Base-by-base conservation (phyloP, 2,888 invertebrate genomes). In the Antheraea assamensis region DNA sequence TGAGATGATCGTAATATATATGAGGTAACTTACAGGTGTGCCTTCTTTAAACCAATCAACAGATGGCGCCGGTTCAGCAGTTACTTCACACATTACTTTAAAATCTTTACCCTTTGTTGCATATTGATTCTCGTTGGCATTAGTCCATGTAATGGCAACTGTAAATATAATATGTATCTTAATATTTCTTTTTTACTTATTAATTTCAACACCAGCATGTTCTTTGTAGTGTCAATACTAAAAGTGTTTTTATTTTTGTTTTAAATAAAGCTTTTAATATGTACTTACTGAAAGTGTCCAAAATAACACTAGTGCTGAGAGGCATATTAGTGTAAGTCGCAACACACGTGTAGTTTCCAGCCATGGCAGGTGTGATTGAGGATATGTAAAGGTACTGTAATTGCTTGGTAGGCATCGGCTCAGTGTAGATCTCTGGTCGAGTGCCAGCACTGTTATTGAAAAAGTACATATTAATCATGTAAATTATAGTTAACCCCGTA, bases 101-200 rank as follows among this genome's bases (percentile, higher is more conserved):
- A 96, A 97, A 83, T 97, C 96, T 78, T 95, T 95, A 47, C 97
- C 97, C 74, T 97, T 95, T 35, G 97, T 97, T 1, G 98, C 97
- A 84, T 96, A 97, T 88, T 98, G 98, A 84, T 97, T 96, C 84
- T 95, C 95, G 58, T 98, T 98, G 0, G 98, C 98, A 88, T 98
- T 97, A 21, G 96, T 96, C 96, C 97, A 98, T 76, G 97, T 97
- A 75, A 98, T 98, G 64, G 97, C 97, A 86, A 97, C 98, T 98
- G 90, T 92, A 87, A 85, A 73, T 71, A 77, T 61, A 74, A 73
- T 0, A 68, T 70, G 7, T 31, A 30, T 58, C 31, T 72, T 55
- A 30, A 3, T 42, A 19, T 42, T 42, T 13, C 13, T 10, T 42
- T 42, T 42, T 42, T 1, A 13, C 2, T 35, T 42, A 42, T 42